phyloP scores from a whole-genome alignment of 2,888 invertebrate genomes.

The Carabus problematicus region DNA sequence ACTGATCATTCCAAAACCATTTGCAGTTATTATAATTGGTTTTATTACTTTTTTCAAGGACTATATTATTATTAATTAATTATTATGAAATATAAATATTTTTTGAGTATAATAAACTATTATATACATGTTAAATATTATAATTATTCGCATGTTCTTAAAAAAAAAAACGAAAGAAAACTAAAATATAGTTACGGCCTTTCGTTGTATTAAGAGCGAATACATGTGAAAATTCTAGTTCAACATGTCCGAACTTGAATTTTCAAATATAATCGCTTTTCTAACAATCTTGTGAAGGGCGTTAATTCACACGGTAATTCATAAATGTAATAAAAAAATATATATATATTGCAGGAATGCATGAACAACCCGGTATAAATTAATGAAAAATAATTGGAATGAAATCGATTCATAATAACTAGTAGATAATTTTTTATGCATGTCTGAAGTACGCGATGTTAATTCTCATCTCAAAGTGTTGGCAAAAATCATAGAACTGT shows the following conservation, averaged over 20 bases:
- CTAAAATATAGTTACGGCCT: too few relatives aligned
- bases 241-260: too few relatives aligned
- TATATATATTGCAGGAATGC: too few relatives aligned
- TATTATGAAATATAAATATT: constrained; percentile 40
- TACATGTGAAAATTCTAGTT: too few relatives aligned
- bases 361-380: too few relatives aligned
- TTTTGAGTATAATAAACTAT: constrained; percentile 42
- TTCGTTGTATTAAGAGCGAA: too few relatives aligned
- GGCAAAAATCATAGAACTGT: too few relatives aligned
- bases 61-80: constrained; percentile 16
- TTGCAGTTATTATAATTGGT: constrained; percentile 30
- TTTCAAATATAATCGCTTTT: too few relatives aligned
- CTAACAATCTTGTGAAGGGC: too few relatives aligned
- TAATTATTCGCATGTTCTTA: constrained; percentile 32
- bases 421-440: background rate
- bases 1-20: constrained; percentile 36
- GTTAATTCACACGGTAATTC: too few relatives aligned
- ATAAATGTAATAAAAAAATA: too few relatives aligned
- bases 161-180: background rate
- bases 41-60: constrained; percentile 40
- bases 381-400: background rate
- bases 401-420: constrained; percentile 3
- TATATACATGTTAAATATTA: constrained; percentile 40
- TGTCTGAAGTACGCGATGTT: background rate
- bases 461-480: too few relatives aligned